A percentile compares a stretch with the other conserved stretches of the same genome.
Conservation (phyloP, 2,797 vertebrate genomes). For the Phalloptychus januarius region DNA sequence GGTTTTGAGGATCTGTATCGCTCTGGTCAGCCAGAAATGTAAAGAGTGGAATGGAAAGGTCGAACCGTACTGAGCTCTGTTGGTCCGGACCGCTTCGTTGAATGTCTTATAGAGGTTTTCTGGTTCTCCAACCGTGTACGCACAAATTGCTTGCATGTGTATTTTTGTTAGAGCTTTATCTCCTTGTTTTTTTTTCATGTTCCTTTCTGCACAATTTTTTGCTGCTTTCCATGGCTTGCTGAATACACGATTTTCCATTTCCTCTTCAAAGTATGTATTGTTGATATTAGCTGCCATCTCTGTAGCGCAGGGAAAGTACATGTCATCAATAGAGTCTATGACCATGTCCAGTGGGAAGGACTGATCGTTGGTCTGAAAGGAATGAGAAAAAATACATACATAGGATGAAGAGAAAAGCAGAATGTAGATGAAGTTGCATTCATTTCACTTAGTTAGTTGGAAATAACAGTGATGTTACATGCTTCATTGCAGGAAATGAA, state of each 20-base stretch:
- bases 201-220: accelerated
- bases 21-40: slow-evolving; percentile 45
- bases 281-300: neutral
- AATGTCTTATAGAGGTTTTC: neutral
- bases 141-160: slow-evolving; percentile 37
- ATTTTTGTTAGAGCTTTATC: neutral
- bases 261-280: neutral
- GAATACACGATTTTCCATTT: neutral
- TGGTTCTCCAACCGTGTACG: slow-evolving; percentile 4
- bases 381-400: neutral
- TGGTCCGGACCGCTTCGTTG: neutral
- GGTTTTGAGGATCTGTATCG: slow-evolving; percentile 29
- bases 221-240: accelerated
- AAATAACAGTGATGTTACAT: too few species aligned
- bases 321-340: slow-evolving; percentile 42
- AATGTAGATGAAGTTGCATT: neutral
- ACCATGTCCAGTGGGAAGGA: slow-evolving; percentile 1
- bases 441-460: too few species aligned
- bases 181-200: accelerated
- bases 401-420: neutral
- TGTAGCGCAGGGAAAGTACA: slow-evolving; percentile 22
- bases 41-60: slow-evolving; percentile 34
- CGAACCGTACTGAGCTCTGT: accelerated
- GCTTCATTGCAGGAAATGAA: neutral
- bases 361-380: neutral